Base-by-base conservation (phyloP, 2,113 vertebrate genomes). In the Donacobius atricapilla region DNA sequence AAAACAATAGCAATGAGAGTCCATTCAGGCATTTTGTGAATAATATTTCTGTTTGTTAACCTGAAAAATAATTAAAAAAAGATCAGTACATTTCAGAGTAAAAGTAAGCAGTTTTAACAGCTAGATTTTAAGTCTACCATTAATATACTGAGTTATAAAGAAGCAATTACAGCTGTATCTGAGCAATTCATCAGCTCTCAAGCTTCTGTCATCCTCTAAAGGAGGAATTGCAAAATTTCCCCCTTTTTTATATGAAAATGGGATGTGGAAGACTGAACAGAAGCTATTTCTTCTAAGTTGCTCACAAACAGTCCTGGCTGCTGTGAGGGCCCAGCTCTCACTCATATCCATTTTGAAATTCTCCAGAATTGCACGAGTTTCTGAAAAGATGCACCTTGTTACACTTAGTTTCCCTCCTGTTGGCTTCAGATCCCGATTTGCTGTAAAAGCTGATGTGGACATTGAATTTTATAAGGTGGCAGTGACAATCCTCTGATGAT, bases 1-100 rank as follows among this genome's bases (percentile, higher is more conserved):
- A 98, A 93, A 66, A 98, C 98, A 86, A 98, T 37, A 90, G 98
- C 97, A 90, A 98, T 98, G 61, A 98, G 94, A 40, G 97, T 98
- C 98, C 98, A 98, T 47, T 98, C 98, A 39, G 97, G 96, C 83
- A 97, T 97, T 87, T 98, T 98, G 96, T 98, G 98, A 87, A 98
- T 98, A 83, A 98, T 98, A 90, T 98, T 98, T 94, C 71, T 98
- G 95, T 98, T 98, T 72, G 98, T 98, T 96, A 98, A 97, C 83
- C 98, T 98, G 96, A 93, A 98, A 98, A 80, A 97, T 0, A 97
- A 75, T 16, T 11, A 9, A 35, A 14, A 28, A 60, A 85, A 42
- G 33, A 56, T 91, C n/a, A 91, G 54, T 82, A 94, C 15, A 54
- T 72, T 81, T 89, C 58, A 72, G 21, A 91, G 22, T 50, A 82